Conservation (phyloP, 2,113 vertebrate genomes). For the Ctenodactylus gundi region DNA sequence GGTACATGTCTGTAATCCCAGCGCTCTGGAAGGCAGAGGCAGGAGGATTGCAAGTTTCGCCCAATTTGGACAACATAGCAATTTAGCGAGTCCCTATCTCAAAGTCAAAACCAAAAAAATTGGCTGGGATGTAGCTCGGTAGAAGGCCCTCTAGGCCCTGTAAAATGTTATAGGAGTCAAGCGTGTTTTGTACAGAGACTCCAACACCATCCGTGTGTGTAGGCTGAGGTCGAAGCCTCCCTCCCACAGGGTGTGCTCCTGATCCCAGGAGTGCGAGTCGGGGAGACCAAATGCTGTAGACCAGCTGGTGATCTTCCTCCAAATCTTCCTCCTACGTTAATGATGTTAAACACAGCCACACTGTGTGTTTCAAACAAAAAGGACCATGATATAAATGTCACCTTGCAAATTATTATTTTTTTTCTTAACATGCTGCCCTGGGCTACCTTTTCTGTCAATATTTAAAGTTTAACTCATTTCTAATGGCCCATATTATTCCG, state of each 20-base stretch:
- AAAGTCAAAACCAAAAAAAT: too few species aligned
- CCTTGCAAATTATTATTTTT: not conserved
- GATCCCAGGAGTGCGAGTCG: too few species aligned
- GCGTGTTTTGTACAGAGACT: not conserved
- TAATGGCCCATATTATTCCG: not conserved
- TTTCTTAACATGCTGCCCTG: not conserved
- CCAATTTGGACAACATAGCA: too few species aligned
- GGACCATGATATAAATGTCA: not conserved
- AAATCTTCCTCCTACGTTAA: not conserved
- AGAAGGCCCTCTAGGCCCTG: too few species aligned
- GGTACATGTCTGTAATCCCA: too few species aligned
- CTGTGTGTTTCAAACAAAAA: not conserved
- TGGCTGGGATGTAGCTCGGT: too few species aligned
- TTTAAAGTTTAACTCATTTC: not conserved
- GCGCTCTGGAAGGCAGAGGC: too few species aligned
- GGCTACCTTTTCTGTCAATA: not conserved
- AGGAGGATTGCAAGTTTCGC: too few species aligned
- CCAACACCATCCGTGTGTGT: accelerated
- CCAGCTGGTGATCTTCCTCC: too few species aligned
- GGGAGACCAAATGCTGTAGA: too few species aligned
- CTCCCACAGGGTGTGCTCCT: too few species aligned
- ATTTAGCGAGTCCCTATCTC: too few species aligned
- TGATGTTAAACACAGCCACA: not conserved
- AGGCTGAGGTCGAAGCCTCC: not conserved
- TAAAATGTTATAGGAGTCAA: not conserved